Base-by-base conservation (phyloP, 2,113 vertebrate genomes). In the Phylloscopus whistleri region DNA sequence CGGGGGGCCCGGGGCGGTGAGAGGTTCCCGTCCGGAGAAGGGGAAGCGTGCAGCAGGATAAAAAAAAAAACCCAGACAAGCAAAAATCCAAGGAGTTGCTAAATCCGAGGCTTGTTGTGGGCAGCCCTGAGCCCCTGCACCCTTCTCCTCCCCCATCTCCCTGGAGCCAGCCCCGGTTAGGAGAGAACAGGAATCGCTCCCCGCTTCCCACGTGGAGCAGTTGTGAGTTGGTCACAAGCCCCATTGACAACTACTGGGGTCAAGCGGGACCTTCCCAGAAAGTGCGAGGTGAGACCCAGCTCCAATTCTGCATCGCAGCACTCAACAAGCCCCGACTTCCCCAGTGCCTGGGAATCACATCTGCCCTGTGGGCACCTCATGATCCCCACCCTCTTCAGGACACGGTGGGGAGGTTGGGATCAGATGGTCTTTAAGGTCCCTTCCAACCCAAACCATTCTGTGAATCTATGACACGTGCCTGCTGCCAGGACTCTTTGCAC, bases 261-360 rank as follows among this genome's bases (percentile, higher is more conserved):
- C 52, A 26, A 31, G 52, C n/a, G 31, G 64, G 60, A 19, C 21
- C n/a, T n/a, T 37, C 27, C 33, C 53, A 64, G 62, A 39, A 53
- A 43, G 31, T 31, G 41, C 22, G 2, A 55, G 70, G 13, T 55
- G 55, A 82, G 62, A 31, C 18, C 44, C 43, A 21, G 49, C 31
- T 55, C 73, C 64, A 22, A 9, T 28, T 48, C 52, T 37, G 33
- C 28, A 2, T 15, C 10, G 0, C 37, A 16, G 16, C 58, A 9
- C 23, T 6, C 37, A 5, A 11, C 8, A 11, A 16, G 35, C 30
- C 21, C 30, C 1, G 0, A 2, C 20, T 17, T 26, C 22, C 21
- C 24, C 0, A 0, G 0, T 6, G 15, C 56, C 51, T 30, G 51
- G 59, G 23, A n/a, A 8, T 37, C 39, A 10, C 10, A 7, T 5